Conservation (phyloP, 2,888 invertebrate genomes). For the Blastobasis adustella region DNA sequence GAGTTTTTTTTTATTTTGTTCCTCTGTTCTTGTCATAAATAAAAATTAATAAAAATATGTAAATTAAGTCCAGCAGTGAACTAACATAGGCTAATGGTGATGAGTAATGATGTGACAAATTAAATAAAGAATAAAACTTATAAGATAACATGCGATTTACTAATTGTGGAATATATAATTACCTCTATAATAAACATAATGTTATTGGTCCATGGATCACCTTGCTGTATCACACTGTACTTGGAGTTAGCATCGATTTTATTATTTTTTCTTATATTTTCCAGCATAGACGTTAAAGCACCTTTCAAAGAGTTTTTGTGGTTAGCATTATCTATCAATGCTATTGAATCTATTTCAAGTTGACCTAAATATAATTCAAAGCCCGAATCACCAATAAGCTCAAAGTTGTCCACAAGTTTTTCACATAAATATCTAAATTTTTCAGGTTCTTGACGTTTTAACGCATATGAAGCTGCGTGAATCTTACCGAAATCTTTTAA, state of each 20-base stretch:
- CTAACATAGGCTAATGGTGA: too few species aligned
- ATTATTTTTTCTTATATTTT: not conserved
- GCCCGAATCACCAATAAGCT: not conserved
- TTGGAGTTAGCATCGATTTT: constrained; percentile 12
- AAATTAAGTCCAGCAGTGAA: too few species aligned
- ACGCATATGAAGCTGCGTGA: constrained; percentile 28
- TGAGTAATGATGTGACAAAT: too few species aligned
- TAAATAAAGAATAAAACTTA: too few species aligned
- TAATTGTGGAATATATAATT: not conserved
- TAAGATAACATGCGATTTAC: too few species aligned
- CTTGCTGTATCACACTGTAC: constrained; percentile 19
- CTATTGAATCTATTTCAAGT: constrained; percentile 3
- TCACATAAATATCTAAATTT: constrained; percentile 14
- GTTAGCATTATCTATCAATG: not conserved
- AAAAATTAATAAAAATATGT: too few species aligned
- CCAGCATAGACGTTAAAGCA: not conserved
- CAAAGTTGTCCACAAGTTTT: constrained; percentile 15
- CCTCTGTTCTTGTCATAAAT: too few species aligned
- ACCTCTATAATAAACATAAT: constrained; percentile 20
- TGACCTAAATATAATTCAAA: constrained; percentile 1
- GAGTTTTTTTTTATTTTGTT: too few species aligned
- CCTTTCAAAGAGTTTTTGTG: not conserved
- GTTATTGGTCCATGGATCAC: constrained; percentile 26
- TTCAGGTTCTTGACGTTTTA: constrained; percentile 26
- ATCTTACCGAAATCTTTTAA: constrained; percentile 27